phyloP scores from a whole-genome alignment of 2,888 invertebrate species.

The Hofmannophila pseudospretella region DNA sequence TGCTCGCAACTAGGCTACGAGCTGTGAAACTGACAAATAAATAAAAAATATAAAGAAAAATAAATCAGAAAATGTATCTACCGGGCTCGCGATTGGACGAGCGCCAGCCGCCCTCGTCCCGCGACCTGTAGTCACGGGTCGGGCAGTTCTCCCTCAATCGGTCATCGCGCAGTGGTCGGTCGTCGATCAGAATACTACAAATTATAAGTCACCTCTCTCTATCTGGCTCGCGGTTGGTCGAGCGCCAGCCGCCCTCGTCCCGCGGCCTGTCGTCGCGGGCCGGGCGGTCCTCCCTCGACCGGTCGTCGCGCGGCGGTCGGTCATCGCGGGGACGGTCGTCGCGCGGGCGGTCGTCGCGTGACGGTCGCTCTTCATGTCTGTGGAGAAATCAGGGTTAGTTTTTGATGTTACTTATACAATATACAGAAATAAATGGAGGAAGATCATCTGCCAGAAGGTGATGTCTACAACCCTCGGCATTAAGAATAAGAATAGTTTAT shows the following conservation, averaged over 20 bases:
- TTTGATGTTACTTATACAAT: no score
- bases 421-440: no score
- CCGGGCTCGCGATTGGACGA: slow-evolving; percentile 35
- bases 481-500: no score
- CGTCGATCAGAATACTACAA: background rate
- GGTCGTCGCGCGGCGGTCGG: slow-evolving; percentile 13
- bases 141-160: slow-evolving; percentile 10
- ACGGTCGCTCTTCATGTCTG: slow-evolving; percentile 13
- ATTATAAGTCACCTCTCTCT: slow-evolving; percentile 27
- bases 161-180: slow-evolving; percentile 14
- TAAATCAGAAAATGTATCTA: slow-evolving; percentile 18
- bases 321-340: slow-evolving; percentile 22
- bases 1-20: no score
- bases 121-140: slow-evolving; percentile 19
- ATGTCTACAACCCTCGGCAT: no score
- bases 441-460: no score
- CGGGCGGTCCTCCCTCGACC: slow-evolving; percentile 10
- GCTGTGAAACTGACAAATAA: no score
- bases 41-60: no score
- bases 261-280: slow-evolving; percentile 21
- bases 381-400: no score
- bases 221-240: slow-evolving; percentile 34
- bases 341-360: slow-evolving; percentile 19
- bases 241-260: slow-evolving; percentile 45
- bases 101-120: slow-evolving; percentile 45